These are phyloP conservation scores for Dolichotis patagonum DNA, from an alignment of 2,113 vertebrate species.

Conservation along the genomic window DNA sequence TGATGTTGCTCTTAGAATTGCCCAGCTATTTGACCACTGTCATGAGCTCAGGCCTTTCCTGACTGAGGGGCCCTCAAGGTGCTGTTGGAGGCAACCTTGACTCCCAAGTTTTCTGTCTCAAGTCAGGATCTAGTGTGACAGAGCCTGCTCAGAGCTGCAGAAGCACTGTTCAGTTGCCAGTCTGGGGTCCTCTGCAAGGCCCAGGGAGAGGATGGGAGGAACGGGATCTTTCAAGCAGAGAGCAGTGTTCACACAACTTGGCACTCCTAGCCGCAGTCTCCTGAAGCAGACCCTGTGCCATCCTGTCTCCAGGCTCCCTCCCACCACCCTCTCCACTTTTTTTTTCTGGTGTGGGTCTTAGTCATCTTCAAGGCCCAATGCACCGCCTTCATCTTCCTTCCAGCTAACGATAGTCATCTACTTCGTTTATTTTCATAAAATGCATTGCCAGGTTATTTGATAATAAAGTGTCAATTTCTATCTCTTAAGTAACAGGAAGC, in stretches of 20 bases:
- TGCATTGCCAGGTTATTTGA: not conserved
- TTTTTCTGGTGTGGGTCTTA: not conserved
- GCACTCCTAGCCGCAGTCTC: not conserved
- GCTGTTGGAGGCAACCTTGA: not conserved
- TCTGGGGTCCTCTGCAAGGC: not conserved
- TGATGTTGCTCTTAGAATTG: not conserved
- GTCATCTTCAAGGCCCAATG: not conserved
- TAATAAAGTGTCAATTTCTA: not conserved
- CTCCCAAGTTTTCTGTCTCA: not conserved
- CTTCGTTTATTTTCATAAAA: not conserved
- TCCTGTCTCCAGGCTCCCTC: not conserved
- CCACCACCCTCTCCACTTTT: not conserved
- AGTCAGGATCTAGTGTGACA: not conserved
- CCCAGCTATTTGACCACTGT: not conserved
- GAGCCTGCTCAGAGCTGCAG: not conserved
- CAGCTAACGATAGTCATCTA: not conserved
- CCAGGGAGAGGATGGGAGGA: not conserved
- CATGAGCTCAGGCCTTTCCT: not conserved
- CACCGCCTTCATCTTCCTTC: not conserved
- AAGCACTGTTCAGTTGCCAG: not conserved
- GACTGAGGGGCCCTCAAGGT: accelerated
- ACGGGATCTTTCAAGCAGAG: not conserved
- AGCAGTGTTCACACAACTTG: not conserved
- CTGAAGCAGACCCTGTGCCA: not conserved
- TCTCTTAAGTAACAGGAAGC: not conserved